Percentiles rank a stretch among this genome's conserved stretches.
phyloP scores from a whole-genome alignment of 2,888 invertebrate species.

The Metallyticus violacea region DNA sequence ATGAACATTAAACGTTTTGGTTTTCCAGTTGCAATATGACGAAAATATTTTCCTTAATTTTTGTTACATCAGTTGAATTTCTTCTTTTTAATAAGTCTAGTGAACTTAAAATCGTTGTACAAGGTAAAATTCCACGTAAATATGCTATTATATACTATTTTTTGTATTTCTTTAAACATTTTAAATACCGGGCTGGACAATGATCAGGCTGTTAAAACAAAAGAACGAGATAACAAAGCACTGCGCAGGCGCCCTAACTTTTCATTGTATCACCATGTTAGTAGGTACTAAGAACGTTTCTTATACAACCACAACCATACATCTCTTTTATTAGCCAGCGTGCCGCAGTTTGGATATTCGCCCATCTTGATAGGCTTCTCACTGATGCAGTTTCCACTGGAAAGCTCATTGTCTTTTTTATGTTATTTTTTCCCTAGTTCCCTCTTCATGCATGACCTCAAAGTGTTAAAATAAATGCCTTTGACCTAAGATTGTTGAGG shows the following conservation, averaged over 20 bases:
- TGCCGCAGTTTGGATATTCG: neutral
- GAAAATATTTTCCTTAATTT: too few species aligned
- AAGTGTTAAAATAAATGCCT: neutral
- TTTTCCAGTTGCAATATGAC: too few species aligned
- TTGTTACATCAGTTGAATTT: too few species aligned
- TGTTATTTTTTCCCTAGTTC: neutral
- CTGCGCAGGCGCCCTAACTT: neutral
- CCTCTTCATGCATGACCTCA: neutral
- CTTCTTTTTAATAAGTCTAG: too few species aligned
- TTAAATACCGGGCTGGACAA: neutral
- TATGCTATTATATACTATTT: too few species aligned
- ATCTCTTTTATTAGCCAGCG: neutral
- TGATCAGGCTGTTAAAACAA: neutral
- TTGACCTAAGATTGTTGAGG: neutral
- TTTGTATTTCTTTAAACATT: too few species aligned
- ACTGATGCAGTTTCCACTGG: neutral
- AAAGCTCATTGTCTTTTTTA: neutral
- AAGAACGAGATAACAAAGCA: neutral
- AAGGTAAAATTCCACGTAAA: too few species aligned
- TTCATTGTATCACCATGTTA: neutral
- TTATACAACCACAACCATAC: neutral
- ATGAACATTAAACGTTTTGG: too few species aligned
- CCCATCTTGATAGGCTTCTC: neutral
- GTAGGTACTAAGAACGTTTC: neutral
- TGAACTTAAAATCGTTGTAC: too few species aligned